Evolutionary conservation across 2,797 vertebrate genomes (phyloP).

Genomic region (Anableps anableps): DNA sequence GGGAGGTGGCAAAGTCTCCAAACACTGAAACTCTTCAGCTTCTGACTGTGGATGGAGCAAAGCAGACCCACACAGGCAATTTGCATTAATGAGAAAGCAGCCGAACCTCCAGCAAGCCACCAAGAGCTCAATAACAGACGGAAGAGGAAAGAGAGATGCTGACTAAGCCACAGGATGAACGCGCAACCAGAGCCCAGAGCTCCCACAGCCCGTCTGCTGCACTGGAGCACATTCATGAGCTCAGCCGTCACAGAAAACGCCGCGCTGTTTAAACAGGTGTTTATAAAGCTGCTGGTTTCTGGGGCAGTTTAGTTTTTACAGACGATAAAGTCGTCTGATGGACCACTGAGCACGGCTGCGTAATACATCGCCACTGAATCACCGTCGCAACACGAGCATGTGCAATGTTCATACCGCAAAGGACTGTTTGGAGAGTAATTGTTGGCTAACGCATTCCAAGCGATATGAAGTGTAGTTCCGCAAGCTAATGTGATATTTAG

Average conservation of each 20-base stretch:
- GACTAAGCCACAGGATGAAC: conserved; percentile 5
- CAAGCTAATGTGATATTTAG: too few relatives aligned
- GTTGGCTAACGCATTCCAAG: too few relatives aligned
- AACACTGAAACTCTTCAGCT: conserved; percentile 48
- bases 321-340: background rate
- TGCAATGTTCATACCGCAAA: too few relatives aligned
- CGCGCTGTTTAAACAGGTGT: background rate
- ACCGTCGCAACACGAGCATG: too few relatives aligned
- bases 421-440: too few relatives aligned
- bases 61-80: conserved; percentile 20
- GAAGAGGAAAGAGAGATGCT: conserved; percentile 11
- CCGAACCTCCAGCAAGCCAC: conserved; percentile 25
- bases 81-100: conserved; percentile 52
- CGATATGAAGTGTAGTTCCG: too few relatives aligned
- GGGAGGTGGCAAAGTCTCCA: conserved; percentile 37
- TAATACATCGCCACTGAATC: too few relatives aligned
- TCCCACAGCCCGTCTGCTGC: conserved; percentile 23
- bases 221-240: conserved; percentile 35
- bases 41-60: conserved; percentile 18
- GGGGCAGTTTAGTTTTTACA: background rate
- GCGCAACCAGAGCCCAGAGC: conserved; percentile 19
- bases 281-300: background rate
- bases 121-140: conserved; percentile 5
- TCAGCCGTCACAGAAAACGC: background rate
- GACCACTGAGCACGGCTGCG: background rate